These are phyloP conservation scores for Xyrauchen texanus DNA, from an alignment of 2,113 vertebrate genomes.

Conservation along the genomic window DNA sequence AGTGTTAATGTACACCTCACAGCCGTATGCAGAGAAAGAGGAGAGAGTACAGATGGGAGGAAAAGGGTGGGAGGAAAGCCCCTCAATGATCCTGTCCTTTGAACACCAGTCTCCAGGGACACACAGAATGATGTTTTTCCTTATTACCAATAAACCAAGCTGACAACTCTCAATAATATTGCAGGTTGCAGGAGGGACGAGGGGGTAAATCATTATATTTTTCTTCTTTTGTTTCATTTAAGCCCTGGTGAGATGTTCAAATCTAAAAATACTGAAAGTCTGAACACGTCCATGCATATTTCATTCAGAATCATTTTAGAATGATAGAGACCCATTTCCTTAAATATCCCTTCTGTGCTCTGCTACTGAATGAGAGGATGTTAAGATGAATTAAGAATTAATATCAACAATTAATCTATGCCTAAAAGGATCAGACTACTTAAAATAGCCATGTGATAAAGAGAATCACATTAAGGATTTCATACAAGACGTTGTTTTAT, in stretches of 20 bases:
- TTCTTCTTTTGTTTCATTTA: neutral
- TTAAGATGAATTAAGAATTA: slow-evolving; percentile 31
- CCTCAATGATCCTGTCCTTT: slow-evolving; percentile 17
- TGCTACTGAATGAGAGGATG: slow-evolving; percentile 14
- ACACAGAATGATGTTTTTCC: slow-evolving; percentile 28
- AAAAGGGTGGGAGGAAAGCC: neutral
- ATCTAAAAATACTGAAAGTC: slow-evolving; percentile 39
- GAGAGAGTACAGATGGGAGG: slow-evolving; percentile 16
- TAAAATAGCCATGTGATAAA: slow-evolving; percentile 25
- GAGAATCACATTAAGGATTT: slow-evolving; percentile 24
- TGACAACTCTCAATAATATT: slow-evolving; percentile 3
- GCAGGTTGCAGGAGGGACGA: neutral
- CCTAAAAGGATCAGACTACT: neutral
- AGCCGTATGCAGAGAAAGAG: slow-evolving; percentile 11
- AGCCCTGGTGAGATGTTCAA: neutral
- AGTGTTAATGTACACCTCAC: slow-evolving; percentile 48
- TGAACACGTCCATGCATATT: slow-evolving; percentile 40
- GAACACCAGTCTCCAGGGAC: slow-evolving; percentile 29
- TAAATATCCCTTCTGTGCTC: slow-evolving; percentile 9
- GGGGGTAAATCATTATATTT: neutral
- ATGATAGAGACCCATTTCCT: slow-evolving; percentile 28
- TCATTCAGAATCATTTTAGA: slow-evolving; percentile 40
- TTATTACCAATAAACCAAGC: slow-evolving; percentile 28
- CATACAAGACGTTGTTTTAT: slow-evolving; percentile 24
- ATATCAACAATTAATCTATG: slow-evolving; percentile 33